Percentiles rank a stretch among this genome's conserved stretches.
Evolutionary conservation across 2,888 invertebrate genomes (phyloP).

Genomic region (Acanthosepion esculentum): DNA sequence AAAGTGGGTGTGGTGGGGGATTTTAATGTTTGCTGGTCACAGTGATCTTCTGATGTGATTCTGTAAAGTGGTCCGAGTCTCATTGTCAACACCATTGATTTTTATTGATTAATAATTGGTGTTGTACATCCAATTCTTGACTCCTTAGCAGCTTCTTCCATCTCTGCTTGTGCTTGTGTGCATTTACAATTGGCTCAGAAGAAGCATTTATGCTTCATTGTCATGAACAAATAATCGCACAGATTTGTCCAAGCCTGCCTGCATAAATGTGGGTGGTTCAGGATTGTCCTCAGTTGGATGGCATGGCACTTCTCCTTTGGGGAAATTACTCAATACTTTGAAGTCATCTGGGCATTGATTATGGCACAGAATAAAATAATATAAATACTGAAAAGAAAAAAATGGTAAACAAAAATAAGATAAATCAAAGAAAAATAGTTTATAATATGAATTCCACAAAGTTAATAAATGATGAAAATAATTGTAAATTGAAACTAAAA

Average conservation of each 20-base stretch:
- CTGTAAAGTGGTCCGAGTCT: not conserved
- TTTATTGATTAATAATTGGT: not conserved
- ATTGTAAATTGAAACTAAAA: too few relatives aligned
- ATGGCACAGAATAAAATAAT: slow-evolving; percentile 96
- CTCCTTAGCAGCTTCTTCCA: not conserved
- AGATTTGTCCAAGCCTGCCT: slow-evolving; percentile 89
- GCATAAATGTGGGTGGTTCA: slow-evolving; percentile 80
- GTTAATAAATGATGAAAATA: not conserved
- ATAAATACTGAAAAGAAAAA: slow-evolving; percentile 84
- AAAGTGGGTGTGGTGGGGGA: not conserved
- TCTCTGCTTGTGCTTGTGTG: not conserved
- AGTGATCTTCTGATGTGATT: not conserved
- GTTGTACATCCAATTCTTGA: not conserved
- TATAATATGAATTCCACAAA: not conserved
- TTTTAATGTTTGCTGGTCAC: slow-evolving; percentile 7
- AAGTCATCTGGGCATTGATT: slow-evolving; percentile 93
- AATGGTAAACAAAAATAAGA: not conserved
- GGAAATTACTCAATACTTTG: slow-evolving; percentile 96
- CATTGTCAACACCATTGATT: not conserved
- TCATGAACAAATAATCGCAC: slow-evolving; percentile 96
- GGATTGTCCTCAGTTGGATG: slow-evolving; percentile 76
- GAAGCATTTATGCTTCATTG: slow-evolving; percentile 82
- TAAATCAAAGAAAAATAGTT: not conserved
- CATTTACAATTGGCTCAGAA: not conserved
- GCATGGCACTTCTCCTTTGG: slow-evolving; percentile 86